These are phyloP conservation scores for Ridgeia piscesae DNA, from an alignment of 1,140 invertebrate genomes.

Conservation along the genomic window DNA sequence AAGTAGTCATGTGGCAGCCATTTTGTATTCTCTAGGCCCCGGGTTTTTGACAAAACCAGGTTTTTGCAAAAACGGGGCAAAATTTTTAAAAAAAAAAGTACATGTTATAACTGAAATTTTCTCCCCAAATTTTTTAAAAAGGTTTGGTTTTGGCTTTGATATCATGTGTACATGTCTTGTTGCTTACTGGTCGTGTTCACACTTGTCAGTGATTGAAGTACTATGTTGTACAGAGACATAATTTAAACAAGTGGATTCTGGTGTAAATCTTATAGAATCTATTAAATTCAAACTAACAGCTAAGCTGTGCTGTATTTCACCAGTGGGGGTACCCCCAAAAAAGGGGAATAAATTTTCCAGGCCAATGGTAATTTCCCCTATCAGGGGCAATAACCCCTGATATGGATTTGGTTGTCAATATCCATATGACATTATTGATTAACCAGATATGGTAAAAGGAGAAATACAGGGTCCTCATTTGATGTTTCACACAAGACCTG, in stretches of 20 bases:
- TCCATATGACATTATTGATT: not conserved
- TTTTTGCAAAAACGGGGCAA: not conserved
- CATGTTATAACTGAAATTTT: no score
- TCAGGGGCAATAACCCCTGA: not conserved
- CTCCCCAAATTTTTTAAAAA: no score
- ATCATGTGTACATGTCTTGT: no score
- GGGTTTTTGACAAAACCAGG: no score
- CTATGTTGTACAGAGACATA: not conserved
- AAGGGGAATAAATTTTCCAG: no score
- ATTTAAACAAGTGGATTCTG: not conserved
- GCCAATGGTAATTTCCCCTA: no score
- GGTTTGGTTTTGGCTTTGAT: no score
- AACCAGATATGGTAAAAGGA: not conserved
- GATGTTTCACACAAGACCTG: not conserved
- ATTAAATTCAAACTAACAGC: not conserved
- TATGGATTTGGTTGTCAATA: not conserved
- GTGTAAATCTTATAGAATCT: not conserved
- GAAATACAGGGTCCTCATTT: not conserved
- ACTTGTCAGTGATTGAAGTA: not conserved
- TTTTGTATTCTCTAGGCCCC: not conserved
- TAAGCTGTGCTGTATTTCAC: not conserved
- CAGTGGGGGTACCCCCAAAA: not conserved
- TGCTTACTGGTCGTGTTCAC: no score
- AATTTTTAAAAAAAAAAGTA: no score
- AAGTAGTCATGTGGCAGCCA: not conserved